Evolutionary conservation across 2,113 vertebrate genomes (phyloP).

Genomic region (Oryzias celebensis): DNA sequence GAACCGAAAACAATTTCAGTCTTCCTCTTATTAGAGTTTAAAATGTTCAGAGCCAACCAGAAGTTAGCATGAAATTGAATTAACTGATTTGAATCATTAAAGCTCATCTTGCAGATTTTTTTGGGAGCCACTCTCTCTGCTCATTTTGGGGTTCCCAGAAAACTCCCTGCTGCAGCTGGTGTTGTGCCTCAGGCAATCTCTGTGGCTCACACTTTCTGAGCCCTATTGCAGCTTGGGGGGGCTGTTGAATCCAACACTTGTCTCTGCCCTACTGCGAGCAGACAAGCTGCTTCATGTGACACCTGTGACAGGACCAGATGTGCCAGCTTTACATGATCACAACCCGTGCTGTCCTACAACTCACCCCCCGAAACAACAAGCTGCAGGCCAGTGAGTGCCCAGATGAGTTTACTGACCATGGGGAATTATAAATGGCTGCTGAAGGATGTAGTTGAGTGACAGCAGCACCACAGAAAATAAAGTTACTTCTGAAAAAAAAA

Average conservation of each 20-base stretch:
- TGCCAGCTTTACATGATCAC: slow-evolving; percentile 9
- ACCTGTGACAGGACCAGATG: slow-evolving; percentile 18
- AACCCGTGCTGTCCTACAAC: slow-evolving; percentile 2
- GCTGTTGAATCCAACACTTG: neutral
- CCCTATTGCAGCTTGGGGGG: neutral
- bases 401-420: neutral
- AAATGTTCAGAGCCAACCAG: too few species aligned
- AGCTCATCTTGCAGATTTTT: too few species aligned
- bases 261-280: slow-evolving; percentile 13
- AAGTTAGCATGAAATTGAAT: too few species aligned
- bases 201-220: neutral
- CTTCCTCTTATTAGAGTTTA: too few species aligned
- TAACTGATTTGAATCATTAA: too few species aligned
- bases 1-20: too few species aligned
- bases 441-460: neutral
- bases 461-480: neutral
- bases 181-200: neutral
- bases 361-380: neutral
- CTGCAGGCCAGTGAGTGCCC: too few species aligned
- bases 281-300: slow-evolving; percentile 9
- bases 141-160: too few species aligned
- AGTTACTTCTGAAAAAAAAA: neutral
- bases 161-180: too few species aligned
- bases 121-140: too few species aligned
- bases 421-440: neutral